These are phyloP conservation scores for Steromphala cineraria DNA, from an alignment of 2,888 invertebrate genomes.

Conservation along the genomic window DNA sequence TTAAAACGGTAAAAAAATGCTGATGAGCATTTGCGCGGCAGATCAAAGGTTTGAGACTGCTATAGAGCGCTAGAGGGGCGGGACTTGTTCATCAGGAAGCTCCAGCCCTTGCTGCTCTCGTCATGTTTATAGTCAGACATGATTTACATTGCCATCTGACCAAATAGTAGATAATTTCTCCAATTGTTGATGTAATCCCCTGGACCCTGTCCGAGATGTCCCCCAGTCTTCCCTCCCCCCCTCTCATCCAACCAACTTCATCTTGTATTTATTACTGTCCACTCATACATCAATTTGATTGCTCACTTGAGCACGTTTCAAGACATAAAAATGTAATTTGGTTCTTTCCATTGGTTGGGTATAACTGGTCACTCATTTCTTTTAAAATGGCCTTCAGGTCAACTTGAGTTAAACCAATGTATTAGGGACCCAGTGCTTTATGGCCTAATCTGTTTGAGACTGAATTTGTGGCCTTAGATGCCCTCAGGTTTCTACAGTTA, in stretches of 20 bases:
- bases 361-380: constrained; percentile 21
- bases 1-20: constrained; percentile 7
- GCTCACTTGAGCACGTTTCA: constrained; percentile 14
- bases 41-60: constrained; percentile 3
- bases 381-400: constrained; percentile 16
- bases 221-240: background rate
- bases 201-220: no score
- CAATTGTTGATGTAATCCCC: constrained; percentile 19
- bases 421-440: constrained; percentile 15
- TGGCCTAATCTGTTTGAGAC: constrained; percentile 19
- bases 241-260: background rate
- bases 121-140: constrained; percentile 4
- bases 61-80: background rate
- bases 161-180: constrained; percentile 21
- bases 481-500: background rate
- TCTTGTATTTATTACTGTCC: constrained; percentile 20
- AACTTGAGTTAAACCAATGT: constrained; percentile 15
- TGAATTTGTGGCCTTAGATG: constrained; percentile 15
- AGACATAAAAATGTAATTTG: constrained; percentile 13
- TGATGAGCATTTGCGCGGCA: background rate
- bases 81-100: background rate
- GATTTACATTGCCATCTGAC: constrained; percentile 28
- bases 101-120: background rate
- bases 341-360: constrained; percentile 16
- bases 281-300: constrained; percentile 9